Percentiles rank a stretch among this genome's conserved stretches.
phyloP scores from a whole-genome alignment of 2,888 invertebrate genomes.

The Zootermopsis nevadensis region DNA sequence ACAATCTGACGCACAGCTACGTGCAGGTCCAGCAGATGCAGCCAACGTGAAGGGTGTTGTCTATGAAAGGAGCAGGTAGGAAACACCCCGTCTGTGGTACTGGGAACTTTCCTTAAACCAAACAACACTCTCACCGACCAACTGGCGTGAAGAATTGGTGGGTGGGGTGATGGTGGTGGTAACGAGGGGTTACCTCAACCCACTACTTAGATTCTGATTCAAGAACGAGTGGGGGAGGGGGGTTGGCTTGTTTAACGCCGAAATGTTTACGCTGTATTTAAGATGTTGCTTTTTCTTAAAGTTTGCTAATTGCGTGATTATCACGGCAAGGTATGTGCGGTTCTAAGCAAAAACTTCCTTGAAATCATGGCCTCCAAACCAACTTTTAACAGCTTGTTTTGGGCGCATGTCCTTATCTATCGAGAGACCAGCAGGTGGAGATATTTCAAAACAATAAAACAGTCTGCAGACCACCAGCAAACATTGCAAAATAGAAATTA shows the following conservation, averaged over 20 bases:
- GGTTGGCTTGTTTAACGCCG: background rate
- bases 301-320: background rate
- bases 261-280: background rate
- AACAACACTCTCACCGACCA: background rate
- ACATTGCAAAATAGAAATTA: too few relatives aligned
- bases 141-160: slow-evolving; percentile 18
- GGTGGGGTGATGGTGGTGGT: background rate
- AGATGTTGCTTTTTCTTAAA: background rate
- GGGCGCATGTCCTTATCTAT: too few relatives aligned
- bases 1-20: background rate
- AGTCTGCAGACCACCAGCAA: too few relatives aligned
- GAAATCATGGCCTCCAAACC: too few relatives aligned
- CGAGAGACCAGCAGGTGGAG: too few relatives aligned
- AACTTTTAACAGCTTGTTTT: too few relatives aligned
- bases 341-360: too few relatives aligned
- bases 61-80: background rate
- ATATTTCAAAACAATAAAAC: too few relatives aligned
- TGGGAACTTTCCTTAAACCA: background rate
- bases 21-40: background rate
- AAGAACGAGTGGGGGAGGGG: background rate
- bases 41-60: background rate
- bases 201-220: background rate
- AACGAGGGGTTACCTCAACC: background rate
- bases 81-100: background rate
- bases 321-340: background rate